Evolutionary conservation across 2,888 invertebrate genomes (phyloP).

Genomic region (Tinea pellionella): DNA sequence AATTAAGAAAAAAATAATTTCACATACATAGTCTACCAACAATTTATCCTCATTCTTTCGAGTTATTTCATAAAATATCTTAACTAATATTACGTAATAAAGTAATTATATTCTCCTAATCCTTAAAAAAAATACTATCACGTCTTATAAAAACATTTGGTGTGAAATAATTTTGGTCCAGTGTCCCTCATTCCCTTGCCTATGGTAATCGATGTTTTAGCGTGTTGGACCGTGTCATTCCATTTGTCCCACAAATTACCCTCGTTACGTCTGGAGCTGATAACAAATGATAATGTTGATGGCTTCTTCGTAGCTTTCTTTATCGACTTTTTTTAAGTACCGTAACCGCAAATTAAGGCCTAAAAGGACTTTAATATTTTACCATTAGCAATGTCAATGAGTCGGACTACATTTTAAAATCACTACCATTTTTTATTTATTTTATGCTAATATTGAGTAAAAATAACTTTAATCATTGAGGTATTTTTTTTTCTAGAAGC

Average conservation of each 20-base stretch:
- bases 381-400: neutral
- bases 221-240: slow-evolving; percentile 27
- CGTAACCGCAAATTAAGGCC: neutral
- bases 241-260: slow-evolving; percentile 37
- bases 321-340: slow-evolving; percentile 9
- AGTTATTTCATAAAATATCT: too few species aligned
- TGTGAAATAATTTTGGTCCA: neutral
- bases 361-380: neutral
- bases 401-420: neutral
- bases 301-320: slow-evolving; percentile 2
- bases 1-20: too few species aligned
- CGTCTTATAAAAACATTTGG: too few species aligned
- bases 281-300: slow-evolving; percentile 15
- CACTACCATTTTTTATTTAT: neutral
- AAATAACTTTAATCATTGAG: neutral
- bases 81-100: too few species aligned
- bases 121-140: too few species aligned
- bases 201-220: slow-evolving; percentile 34
- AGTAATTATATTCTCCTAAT: too few species aligned
- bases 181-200: slow-evolving; percentile 18
- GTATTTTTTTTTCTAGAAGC: neutral
- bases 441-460: too few species aligned
- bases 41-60: too few species aligned
- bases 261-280: slow-evolving; percentile 18
- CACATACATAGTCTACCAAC: too few species aligned